Evolutionary conservation across 2,113 vertebrate species (phyloP), one percentile per base, ranked within the genome.

Genomic region (Siniperca chuatsi): DNA sequence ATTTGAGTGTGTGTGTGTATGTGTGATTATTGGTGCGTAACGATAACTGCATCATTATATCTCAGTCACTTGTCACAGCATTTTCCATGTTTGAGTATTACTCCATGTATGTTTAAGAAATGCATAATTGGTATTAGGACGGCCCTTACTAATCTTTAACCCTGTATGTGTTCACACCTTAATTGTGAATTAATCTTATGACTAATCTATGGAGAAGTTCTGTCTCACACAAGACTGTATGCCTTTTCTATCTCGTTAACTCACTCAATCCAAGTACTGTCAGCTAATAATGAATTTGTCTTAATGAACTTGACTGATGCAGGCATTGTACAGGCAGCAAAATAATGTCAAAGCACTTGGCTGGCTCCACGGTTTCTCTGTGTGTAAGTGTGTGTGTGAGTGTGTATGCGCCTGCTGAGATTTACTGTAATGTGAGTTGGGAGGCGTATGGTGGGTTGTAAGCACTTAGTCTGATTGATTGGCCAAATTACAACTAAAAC

Each of bases 401-500:
- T 66, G 79, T 70, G 29, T 42, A 6, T 23, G 75, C 18, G 62
- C 71, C 83, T 79, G 73, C 84, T 89, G 87, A 89, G 78, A 87
- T 89, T 90, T 84, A 88, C 87, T 78, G 71, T 83, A 85, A 85
- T 70, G 83, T 90, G 82, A 86, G 81, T 12, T 62, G 40, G 88
- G 68, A 77, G 81, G 83, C 3, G 67, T 48, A 73, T 78, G 77
- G 57, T 81, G 52, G 69, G 62, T 81, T 87, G 84, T 74, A 81
- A 93, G 92, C 91, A 93, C 93, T 94, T 94, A 87, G 76, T 75
- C 70, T 89, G 86, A 91, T 76, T 87, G 87, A 93, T 89, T 90
- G 88, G 89, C 92, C 79, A 89, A 93, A 92, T 92, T 75, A 89
- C 87, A 89, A 89, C 71, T 57, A 44, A 72, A 91, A 88, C 86